Evolutionary conservation across 2,797 vertebrate genomes (phyloP), one percentile per base, ranked within the genome.

Genomic region (Rhabdomys pumilio): DNA sequence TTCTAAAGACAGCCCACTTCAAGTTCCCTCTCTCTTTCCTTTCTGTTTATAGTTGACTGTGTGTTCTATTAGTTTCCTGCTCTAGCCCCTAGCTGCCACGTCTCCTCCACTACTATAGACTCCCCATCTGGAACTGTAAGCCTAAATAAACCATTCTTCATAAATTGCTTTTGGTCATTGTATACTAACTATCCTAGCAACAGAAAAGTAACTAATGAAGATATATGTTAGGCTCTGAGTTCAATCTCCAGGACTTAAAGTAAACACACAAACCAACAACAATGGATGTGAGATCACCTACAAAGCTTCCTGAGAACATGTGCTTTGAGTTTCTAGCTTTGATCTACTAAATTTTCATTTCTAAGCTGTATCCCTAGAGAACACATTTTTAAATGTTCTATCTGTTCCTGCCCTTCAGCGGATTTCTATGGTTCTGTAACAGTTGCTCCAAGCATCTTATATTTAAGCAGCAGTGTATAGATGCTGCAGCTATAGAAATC

Each of bases 271-370:
- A 47, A 50, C 6, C 10, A 24, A 61, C 3, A 83, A 55, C 14
- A 90, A 13, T 29, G 3, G 2, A 22, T 12, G 47, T 76, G 44
- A 75, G 69, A 26, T 65, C 10, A 59, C 34, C 22, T 76, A 75
- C 41, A 69, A 90, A 44, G 1, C 67, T 63, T 67, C 69, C 19
- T 41, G 76, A 84, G 72, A 92, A 73, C 38, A 34, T 9, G 10
- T 26, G 26, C 0, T 55, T 77, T 24, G 44, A 41, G 14, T 4
- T 22, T 93, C 1, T 91, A 76, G 91, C 38, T 83, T 57, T 4
- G 10, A 55, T 75, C 59, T 81, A 22, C 59, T 75, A 77, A 91
- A 65, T 84, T 87, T 77, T 50, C 57, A 87, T 90, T 20, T 94
- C 31, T 55, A 87, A 15, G 1, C 12, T 92, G 3, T 29, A 97